phyloP scores from a whole-genome alignment of 2,797 vertebrate genomes.

The Hirundo rustica region DNA sequence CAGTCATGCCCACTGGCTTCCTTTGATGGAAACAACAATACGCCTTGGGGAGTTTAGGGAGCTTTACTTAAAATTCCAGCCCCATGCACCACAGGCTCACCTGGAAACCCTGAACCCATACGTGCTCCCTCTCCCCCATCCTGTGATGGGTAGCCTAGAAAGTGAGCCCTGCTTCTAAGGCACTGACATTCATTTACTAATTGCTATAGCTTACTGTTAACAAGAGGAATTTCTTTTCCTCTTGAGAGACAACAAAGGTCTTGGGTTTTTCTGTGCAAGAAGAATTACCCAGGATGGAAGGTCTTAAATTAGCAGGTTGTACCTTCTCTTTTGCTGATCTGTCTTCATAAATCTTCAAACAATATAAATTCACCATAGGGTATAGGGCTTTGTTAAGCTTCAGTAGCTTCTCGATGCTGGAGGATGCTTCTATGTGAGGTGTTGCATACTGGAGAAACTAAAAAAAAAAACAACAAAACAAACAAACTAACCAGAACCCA shows the following conservation, averaged over 20 bases:
- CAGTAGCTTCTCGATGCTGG: neutral
- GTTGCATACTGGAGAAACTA: neutral
- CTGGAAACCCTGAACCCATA: neutral
- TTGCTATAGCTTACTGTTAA: neutral
- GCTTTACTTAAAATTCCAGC: constrained; percentile 3
- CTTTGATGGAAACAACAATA: constrained; percentile 41
- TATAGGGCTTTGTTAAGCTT: neutral
- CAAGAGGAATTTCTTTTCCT: neutral
- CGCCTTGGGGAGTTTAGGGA: neutral
- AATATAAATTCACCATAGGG: neutral
- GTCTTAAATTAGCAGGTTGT: neutral
- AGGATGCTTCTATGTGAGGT: neutral
- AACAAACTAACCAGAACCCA: neutral
- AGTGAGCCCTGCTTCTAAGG: neutral
- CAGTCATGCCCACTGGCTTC: constrained; percentile 25
- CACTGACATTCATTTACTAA: neutral
- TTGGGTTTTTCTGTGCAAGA: neutral
- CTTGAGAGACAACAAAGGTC: neutral
- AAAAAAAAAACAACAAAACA: neutral
- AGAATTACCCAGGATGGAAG: neutral
- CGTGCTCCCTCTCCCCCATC: accelerated
- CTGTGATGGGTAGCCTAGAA: neutral
- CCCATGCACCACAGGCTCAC: neutral
- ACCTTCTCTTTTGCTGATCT: neutral
- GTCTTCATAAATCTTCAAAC: neutral